phyloP scores from a whole-genome alignment of 1,140 invertebrate species.

The Vanessa atalanta region DNA sequence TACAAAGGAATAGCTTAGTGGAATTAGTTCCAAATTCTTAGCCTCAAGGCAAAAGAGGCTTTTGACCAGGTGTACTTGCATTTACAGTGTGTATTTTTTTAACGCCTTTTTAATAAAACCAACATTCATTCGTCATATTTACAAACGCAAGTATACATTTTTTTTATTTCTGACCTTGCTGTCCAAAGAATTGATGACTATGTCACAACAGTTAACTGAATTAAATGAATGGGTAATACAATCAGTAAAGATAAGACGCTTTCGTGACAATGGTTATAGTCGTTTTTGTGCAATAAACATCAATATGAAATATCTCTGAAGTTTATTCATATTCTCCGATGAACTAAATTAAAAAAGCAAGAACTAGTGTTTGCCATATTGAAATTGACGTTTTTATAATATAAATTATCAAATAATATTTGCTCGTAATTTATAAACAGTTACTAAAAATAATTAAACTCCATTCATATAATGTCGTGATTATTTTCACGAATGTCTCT shows the following conservation, averaged over 20 bases:
- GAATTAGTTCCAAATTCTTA: too few species aligned
- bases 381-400: too few species aligned
- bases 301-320: background rate
- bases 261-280: conserved; percentile 15
- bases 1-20: too few species aligned
- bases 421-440: background rate
- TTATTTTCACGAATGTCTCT: background rate
- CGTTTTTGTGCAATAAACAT: background rate
- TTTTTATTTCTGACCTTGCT: background rate
- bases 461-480: background rate
- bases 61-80: too few species aligned
- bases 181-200: background rate
- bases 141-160: too few species aligned
- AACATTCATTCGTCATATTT: too few species aligned
- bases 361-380: too few species aligned
- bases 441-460: background rate
- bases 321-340: background rate
- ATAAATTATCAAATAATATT: too few species aligned
- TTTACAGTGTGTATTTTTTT: too few species aligned
- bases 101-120: too few species aligned
- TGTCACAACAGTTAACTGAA: background rate
- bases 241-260: conserved; percentile 10
- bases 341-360: too few species aligned
- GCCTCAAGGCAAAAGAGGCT: too few species aligned
- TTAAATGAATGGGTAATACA: conserved; percentile 5